These are phyloP conservation scores for Nothobranchius furzeri DNA, from an alignment of 2,113 vertebrate genomes.

Conservation along the genomic window DNA sequence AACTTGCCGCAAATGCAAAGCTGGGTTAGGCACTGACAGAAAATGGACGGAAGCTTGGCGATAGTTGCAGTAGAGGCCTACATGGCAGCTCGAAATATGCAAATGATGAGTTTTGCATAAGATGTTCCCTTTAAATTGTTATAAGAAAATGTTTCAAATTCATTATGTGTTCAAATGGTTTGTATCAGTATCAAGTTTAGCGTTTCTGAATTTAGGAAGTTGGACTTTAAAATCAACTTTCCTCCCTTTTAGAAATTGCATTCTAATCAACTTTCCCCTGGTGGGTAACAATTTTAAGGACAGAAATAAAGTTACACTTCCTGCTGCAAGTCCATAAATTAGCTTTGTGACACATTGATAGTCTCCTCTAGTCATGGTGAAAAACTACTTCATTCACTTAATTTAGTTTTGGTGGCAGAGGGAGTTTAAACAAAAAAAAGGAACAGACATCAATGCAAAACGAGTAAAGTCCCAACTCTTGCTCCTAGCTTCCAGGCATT, in stretches of 20 bases:
- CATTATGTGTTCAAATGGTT: no score
- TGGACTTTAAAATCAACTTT: neutral
- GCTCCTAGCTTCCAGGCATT: neutral
- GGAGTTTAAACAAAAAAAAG: slow-evolving; percentile 23
- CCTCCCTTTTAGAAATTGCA: neutral
- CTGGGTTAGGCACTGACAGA: no score
- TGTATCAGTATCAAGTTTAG: neutral
- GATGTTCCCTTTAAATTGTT: no score
- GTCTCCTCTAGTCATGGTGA: slow-evolving; percentile 2
- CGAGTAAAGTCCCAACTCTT: slow-evolving; percentile 8
- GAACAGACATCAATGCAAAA: slow-evolving; percentile 38
- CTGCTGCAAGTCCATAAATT: neutral
- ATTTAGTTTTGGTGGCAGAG: slow-evolving; percentile 13
- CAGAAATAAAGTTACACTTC: neutral
- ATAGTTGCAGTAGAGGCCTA: no score
- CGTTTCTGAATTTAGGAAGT: neutral
- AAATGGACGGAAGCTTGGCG: no score
- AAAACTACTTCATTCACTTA: slow-evolving; percentile 32
- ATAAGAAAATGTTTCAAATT: no score
- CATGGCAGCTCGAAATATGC: no score
- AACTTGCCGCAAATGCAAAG: no score
- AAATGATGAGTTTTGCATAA: no score
- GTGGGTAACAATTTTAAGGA: slow-evolving; percentile 2
- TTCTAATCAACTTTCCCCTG: neutral
- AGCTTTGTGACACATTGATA: slow-evolving; percentile 7